Evolutionary conservation across 2,888 invertebrate species (phyloP).

Genomic region (Epinotia ramella): DNA sequence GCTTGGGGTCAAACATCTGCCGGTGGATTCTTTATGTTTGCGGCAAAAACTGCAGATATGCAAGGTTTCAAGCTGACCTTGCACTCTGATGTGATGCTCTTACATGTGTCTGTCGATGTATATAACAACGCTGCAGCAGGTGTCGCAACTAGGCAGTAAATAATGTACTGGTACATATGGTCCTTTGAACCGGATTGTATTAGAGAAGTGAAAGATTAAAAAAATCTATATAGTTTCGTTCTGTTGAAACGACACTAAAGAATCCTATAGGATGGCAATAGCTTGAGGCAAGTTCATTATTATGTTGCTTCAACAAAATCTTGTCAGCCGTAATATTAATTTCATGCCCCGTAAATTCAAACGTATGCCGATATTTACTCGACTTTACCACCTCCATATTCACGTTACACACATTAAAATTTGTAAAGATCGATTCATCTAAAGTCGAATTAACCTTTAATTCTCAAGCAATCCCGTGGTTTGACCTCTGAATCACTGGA

Average conservation of each 20-base stretch:
- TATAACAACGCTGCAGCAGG: neutral
- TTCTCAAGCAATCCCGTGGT: neutral
- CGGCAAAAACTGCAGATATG: constrained; percentile 22
- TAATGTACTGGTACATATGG: neutral
- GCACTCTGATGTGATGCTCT: constrained; percentile 9
- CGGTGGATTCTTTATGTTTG: constrained; percentile 28
- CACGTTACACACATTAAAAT: neutral
- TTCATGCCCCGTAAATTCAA: neutral
- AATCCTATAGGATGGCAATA: neutral
- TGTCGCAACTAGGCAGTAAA: neutral
- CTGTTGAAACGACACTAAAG: too few relatives aligned
- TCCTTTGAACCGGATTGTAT: neutral
- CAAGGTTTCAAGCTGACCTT: constrained; percentile 5
- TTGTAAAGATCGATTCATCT: too few relatives aligned
- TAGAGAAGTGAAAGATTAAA: neutral
- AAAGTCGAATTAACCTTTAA: neutral
- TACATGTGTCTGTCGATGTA: neutral
- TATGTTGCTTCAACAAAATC: neutral
- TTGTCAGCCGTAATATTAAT: neutral
- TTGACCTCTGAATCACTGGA: neutral
- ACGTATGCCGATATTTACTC: neutral
- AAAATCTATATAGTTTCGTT: too few relatives aligned
- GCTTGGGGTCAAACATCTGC: constrained; percentile 29
- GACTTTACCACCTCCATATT: neutral
- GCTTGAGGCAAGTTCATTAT: neutral